Base-by-base conservation (phyloP, 2,797 vertebrate genomes). In the Eutrigla gurnardus region DNA sequence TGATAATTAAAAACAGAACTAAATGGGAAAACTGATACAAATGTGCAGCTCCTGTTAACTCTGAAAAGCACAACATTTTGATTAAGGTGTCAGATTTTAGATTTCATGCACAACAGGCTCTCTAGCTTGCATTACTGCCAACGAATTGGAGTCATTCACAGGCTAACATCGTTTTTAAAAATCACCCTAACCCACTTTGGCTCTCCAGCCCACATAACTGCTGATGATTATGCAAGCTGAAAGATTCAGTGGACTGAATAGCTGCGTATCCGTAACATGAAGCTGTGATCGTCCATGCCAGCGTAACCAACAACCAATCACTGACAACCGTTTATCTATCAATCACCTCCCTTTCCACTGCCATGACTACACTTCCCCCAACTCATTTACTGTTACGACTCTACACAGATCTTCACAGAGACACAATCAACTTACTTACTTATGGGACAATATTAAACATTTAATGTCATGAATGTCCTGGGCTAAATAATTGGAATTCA, bases 211-310 rank as follows among this genome's bases (percentile, higher is more conserved):
- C 49, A 72, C 75, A 78, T 50, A 69, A 63, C n/a, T 49, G 64
- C 45, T 84, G 75, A 84, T 77, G 82, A 86, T 80, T 80, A 88
- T 81, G 18, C 59, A 81, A 84, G 73, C 46, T 76, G 70, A 84
- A 82, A 82, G 85, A 86, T 64, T 84, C 73, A 85, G 61, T 75
- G 76, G 52, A 70, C 62, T 36, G 6, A 70, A 73, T 11, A 66
- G 73, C 67, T 39, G 66, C 43, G 65, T 45, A 70, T 78, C 78
- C 80, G 55, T 73, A 81, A 82, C 68, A 75, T 64, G 71, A 83
- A 72, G 73, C 79, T 73, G 57, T 60, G 70, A 49, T 47, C 50
- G 75, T 61, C 66, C 59, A 43, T 40, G 63, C 58, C 64, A 70
- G 37, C 3, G 11, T 57, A 45, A 57, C 78, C 70, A 69, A 65